Base-by-base conservation (phyloP, 2,797 vertebrate genomes). In the Lutjanus argentimaculatus region DNA sequence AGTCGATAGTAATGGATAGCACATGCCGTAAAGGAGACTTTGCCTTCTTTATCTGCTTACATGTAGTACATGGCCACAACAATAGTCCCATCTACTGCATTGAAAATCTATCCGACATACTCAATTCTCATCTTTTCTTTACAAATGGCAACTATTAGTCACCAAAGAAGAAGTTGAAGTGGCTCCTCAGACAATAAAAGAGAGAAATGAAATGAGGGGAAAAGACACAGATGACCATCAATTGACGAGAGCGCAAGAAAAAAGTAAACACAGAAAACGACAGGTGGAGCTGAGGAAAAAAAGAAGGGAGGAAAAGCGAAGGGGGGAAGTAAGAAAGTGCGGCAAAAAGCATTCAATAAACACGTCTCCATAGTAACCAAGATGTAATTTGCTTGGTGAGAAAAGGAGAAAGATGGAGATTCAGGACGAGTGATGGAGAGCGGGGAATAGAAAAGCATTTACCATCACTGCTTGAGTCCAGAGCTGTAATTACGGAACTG, bases 381-480 rank as follows among this genome's bases (percentile, higher is more conserved):
- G 89, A 91, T 92, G 94, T 95, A 95, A 95, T 96, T 96, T 95
- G 94, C 95, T 93, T 94, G 92, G 94, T 92, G 91, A 93, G 93
- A 94, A 92, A 91, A 85, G 83, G 84, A 85, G 82, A 89, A 84
- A 21, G 85, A 89, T 81, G 89, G 93, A 94, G 88, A 91, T 80
- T 89, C 85, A 93, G 88, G 91, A 93, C 89, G 89, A 92, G 88
- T 92, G 91, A 94, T 91, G 91, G 93, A 94, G 89, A 91, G 90
- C 89, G 70, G 86, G 93, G 89, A 89, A 92, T 89, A 94, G 93
- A 94, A 93, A 96, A 95, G 93, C 93, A 95, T 96, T 96, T 95
- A 96, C 95, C 91, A 88, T 93, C 96, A 89, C 95, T 88, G 96
- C 93, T 95, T 96, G 95, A 96, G 93, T 95, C 94, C 94, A 94